Conservation (phyloP, 2,113 vertebrate species). For the Syngnathoides biaculeatus region DNA sequence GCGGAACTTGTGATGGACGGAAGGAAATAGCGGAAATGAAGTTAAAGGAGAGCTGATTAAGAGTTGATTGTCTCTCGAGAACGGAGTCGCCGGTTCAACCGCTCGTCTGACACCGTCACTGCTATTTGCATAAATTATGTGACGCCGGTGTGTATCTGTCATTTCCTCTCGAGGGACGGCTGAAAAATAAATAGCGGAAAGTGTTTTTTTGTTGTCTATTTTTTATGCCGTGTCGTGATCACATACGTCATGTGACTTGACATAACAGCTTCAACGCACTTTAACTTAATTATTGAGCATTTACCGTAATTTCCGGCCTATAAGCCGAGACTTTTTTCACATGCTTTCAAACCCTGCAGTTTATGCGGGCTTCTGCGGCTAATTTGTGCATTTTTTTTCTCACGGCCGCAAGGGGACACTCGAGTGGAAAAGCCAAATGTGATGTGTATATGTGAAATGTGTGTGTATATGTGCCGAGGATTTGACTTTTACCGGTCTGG, state of each 20-base stretch:
- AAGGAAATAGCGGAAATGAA: conserved; percentile 9
- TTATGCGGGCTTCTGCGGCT: no score
- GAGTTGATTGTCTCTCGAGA: conserved; percentile 42
- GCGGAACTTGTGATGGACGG: background rate
- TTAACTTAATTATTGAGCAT: background rate
- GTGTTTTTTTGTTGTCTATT: background rate
- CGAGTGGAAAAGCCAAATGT: no score
- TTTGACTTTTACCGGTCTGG: no score
- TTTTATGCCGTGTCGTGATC: background rate
- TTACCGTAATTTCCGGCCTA: no score
- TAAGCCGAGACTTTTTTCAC: no score
- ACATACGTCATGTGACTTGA: background rate
- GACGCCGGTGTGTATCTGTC: background rate
- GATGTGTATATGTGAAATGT: no score
- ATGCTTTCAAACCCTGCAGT: no score
- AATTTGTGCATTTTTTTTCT: no score
- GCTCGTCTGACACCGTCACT: conserved; percentile 20
- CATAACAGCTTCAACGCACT: background rate
- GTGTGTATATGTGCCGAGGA: no score
- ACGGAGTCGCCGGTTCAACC: conserved; percentile 28
- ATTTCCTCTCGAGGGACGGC: conserved; percentile 7
- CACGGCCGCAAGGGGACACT: no score
- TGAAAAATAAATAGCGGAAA: background rate
- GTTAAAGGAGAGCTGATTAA: conserved; percentile 14
- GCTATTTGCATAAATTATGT: conserved; percentile 5